Evolutionary conservation across 2,113 vertebrate species (phyloP).

Genomic region (Callionymus lyra): DNA sequence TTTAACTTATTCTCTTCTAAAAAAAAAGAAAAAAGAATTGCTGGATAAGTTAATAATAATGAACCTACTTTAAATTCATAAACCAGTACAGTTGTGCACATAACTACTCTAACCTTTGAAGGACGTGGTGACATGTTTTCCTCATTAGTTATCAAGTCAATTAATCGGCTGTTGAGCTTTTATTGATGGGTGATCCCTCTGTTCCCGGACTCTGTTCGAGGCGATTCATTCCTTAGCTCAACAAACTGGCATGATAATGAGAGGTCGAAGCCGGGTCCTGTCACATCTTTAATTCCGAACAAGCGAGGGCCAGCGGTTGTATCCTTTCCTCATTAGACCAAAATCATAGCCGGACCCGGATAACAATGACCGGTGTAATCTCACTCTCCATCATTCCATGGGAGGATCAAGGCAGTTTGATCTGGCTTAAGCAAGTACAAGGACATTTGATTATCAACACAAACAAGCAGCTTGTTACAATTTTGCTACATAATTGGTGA

Average conservation of each 20-base stretch:
- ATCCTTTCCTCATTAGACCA: constrained; percentile 52
- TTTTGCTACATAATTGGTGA: constrained; percentile 1
- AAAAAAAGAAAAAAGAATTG: too few relatives aligned
- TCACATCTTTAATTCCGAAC: constrained; percentile 58
- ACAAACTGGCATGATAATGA: constrained; percentile 22
- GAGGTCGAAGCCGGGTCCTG: constrained; percentile 20
- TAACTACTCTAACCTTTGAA: too few relatives aligned
- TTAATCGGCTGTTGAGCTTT: background rate
- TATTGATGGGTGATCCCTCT: constrained; percentile 1
- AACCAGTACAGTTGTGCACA: too few relatives aligned
- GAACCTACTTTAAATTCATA: too few relatives aligned
- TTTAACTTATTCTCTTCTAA: too few relatives aligned
- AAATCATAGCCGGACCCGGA: constrained; percentile 34
- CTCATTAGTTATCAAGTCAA: background rate
- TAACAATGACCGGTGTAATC: constrained; percentile 37
- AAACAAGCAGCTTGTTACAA: background rate
- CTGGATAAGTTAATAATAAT: too few relatives aligned
- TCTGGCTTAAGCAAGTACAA: constrained; percentile 5
- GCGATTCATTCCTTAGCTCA: background rate
- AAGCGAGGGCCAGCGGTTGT: constrained; percentile 49
- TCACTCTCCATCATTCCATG: constrained; percentile 18
- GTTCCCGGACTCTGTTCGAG: background rate
- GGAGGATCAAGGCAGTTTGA: constrained; percentile 23
- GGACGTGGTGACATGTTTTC: background rate
- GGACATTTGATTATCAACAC: constrained; percentile 10